A percentile compares a stretch with the other conserved stretches of the same genome.
Evolutionary conservation across 2,797 vertebrate genomes (phyloP).

Genomic region (Poeciliopsis gracilis): DNA sequence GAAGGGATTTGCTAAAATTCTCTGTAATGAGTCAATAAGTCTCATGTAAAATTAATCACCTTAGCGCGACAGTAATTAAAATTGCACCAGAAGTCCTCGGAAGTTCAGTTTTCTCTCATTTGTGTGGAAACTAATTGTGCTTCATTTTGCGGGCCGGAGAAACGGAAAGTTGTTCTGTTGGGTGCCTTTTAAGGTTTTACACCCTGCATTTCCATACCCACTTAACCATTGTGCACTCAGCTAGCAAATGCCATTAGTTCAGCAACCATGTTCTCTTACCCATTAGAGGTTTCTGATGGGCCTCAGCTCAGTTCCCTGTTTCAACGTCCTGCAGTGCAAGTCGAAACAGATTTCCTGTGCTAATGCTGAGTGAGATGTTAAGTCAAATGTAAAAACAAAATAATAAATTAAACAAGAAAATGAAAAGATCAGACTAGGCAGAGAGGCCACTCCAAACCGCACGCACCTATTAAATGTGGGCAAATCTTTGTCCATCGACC

Average conservation of each 20-base stretch:
- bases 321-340: constrained; percentile 1
- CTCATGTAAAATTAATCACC: neutral
- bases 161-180: constrained; percentile 15
- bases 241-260: constrained; percentile 62
- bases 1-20: neutral
- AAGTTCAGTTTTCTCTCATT: neutral
- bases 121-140: neutral
- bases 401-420: neutral
- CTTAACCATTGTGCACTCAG: constrained; percentile 48
- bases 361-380: neutral
- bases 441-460: neutral
- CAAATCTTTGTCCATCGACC: too few relatives aligned
- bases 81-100: neutral
- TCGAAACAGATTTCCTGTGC: neutral
- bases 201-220: constrained; percentile 22
- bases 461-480: neutral
- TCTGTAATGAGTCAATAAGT: neutral
- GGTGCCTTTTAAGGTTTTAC: constrained; percentile 9
- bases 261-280: constrained; percentile 51
- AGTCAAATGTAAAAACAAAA: neutral
- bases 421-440: neutral
- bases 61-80: neutral
- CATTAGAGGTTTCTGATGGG: constrained; percentile 46
- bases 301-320: constrained; percentile 33
- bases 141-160: neutral